Evolutionary conservation across 2,888 invertebrate species (phyloP).

Genomic region (Neelides folsomi): DNA sequence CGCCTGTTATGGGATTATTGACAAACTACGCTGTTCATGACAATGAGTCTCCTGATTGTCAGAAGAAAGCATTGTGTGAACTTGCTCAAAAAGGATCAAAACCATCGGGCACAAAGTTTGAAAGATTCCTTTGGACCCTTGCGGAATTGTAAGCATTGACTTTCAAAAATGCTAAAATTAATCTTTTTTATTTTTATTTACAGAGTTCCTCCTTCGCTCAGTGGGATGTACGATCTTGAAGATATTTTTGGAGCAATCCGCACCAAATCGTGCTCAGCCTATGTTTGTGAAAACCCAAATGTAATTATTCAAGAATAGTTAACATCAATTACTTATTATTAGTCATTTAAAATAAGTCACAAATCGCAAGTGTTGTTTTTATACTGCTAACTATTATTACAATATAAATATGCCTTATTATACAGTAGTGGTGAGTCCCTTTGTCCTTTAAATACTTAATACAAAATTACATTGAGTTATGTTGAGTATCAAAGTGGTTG

Average conservation of each 20-base stretch:
- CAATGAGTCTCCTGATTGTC: slow-evolving; percentile 22
- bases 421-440: too few relatives aligned
- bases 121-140: slow-evolving; percentile 28
- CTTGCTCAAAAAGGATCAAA: slow-evolving; percentile 21
- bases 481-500: too few relatives aligned
- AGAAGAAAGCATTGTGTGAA: slow-evolving; percentile 30
- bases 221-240: slow-evolving; percentile 26
- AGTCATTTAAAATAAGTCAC: background rate
- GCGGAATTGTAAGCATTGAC: slow-evolving; percentile 25
- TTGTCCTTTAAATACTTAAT: too few relatives aligned
- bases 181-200: slow-evolving; percentile 2
- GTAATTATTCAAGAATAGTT: slow-evolving; percentile 20
- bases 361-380: too few relatives aligned
- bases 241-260: slow-evolving; percentile 26
- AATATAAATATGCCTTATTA: too few relatives aligned
- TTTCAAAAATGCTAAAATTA: background rate
- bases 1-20: slow-evolving; percentile 29
- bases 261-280: slow-evolving; percentile 14
- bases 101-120: slow-evolving; percentile 25
- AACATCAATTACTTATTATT: background rate
- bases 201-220: slow-evolving; percentile 27
- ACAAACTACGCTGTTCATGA: slow-evolving; percentile 27
- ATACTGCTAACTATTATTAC: too few relatives aligned
- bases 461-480: too few relatives aligned
- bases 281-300: slow-evolving; percentile 22